Conservation (phyloP, 2,113 vertebrate species). For the Vireo altiloquus region DNA sequence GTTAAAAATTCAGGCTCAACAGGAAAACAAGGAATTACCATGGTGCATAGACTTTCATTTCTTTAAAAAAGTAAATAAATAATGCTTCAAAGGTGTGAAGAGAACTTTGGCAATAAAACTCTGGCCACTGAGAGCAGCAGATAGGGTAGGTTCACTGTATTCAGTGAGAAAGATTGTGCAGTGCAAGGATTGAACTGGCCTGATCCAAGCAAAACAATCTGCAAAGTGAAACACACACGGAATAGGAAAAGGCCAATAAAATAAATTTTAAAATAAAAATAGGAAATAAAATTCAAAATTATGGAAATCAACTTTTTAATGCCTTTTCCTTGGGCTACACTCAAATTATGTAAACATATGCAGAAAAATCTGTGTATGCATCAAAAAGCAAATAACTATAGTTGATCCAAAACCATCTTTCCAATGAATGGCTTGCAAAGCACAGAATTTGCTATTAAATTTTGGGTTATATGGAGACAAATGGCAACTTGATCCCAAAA, state of each 20-base stretch:
- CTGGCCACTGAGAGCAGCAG: background rate
- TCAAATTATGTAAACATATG: background rate
- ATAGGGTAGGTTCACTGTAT: background rate
- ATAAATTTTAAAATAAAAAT: too few species aligned
- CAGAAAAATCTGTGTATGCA: background rate
- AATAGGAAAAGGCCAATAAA: background rate
- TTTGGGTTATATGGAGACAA: background rate
- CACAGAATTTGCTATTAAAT: background rate
- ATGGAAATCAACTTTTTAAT: background rate
- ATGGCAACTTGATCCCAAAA: background rate
- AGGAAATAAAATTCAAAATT: background rate
- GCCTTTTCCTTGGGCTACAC: background rate
- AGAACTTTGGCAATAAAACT: background rate
- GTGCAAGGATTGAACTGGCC: background rate
- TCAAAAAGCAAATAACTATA: background rate
- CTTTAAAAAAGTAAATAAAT: background rate
- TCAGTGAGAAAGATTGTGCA: background rate
- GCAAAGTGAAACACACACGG: background rate
- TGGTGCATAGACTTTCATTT: background rate
- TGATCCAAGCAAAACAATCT: background rate
- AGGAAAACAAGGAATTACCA: background rate
- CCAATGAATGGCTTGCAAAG: background rate
- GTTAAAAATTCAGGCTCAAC: background rate
- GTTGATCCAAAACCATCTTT: background rate
- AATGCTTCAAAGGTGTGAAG: background rate